Evolutionary conservation across 1,140 invertebrate species (phyloP), one percentile per base, ranked within the genome.

Genomic region (Berghia stephanieae): DNA sequence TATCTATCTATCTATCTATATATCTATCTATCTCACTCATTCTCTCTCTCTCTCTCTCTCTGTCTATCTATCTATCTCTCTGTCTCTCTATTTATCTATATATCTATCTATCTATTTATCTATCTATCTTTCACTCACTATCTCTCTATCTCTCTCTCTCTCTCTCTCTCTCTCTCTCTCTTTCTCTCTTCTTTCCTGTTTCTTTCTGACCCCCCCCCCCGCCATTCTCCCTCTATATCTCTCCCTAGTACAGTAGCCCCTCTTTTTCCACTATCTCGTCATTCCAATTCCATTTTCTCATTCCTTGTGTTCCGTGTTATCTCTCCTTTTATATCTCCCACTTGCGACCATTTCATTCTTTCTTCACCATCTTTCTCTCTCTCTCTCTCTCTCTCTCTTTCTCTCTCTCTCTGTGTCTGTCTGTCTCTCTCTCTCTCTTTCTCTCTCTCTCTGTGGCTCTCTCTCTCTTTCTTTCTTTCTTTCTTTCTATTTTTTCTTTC

Each of bases 111-210:
- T 40, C 10, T 40, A 27, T 40, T n/a, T 1, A n/a, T 52, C 16
- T 46, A 31, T 24, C 6, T 46, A 49, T 31, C 6, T 46, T 49
- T 52, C 3, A 43, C 31, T 34, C 18, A 13, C 24, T 24, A 2
- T 24, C 34, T 13, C 6, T 49, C 43, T 42, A 40, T 72, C 76
- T 78, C 24, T 78, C 18, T 78, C 68, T 78, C 10, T 77, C 10
- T 78, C 16, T 36, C 31, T 78, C n/a, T n/a, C n/a, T n/a, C 38
- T 40, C 38, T 40, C 16, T 6, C 34, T 10, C 66, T 68, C n/a
- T 36, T n/a, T n/a, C 38, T 40, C 34, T 36, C 66, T 4, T 38
- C 52, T 60, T 36, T 13, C 36, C 52, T 36, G 38, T 49, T 36
- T n/a, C 8, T n/a, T 21, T 36, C 24, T n/a, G 24, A 13, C 72